phyloP scores from a whole-genome alignment of 2,797 vertebrate species.

The Gallinago nigripennis region DNA sequence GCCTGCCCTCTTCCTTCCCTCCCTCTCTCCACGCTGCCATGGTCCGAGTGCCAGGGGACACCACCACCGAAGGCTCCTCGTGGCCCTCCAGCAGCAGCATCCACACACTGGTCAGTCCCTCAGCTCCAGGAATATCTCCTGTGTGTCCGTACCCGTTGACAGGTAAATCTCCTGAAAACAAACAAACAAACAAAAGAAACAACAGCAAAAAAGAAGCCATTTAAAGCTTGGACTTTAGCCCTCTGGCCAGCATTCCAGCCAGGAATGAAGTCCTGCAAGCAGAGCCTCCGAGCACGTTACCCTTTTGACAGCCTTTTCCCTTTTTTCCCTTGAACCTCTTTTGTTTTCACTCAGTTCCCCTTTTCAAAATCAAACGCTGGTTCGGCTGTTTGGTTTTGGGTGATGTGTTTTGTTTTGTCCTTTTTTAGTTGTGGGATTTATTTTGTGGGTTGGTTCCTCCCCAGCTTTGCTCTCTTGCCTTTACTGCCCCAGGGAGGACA shows the following conservation, averaged over 20 bases:
- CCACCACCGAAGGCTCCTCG: too few relatives aligned
- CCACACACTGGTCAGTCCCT: too few relatives aligned
- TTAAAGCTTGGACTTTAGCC: neutral
- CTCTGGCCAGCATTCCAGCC: neutral
- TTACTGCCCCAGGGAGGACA: neutral
- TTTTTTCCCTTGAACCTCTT: neutral
- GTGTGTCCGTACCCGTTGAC: neutral
- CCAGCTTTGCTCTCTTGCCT: neutral
- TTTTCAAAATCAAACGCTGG: neutral
- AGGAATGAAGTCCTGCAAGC: neutral
- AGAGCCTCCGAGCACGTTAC: neutral
- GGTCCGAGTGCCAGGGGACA: fast-evolving
- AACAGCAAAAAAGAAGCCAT: too few relatives aligned
- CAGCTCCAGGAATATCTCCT: neutral
- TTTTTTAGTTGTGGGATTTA: neutral
- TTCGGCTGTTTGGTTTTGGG: neutral
- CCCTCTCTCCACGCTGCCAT: fast-evolving
- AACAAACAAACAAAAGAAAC: neutral
- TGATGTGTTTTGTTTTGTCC: neutral
- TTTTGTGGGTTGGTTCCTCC: neutral
- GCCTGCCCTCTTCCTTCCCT: neutral
- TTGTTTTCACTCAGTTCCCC: neutral
- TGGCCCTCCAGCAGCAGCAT: neutral
- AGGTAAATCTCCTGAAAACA: neutral
- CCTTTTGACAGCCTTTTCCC: neutral